phyloP scores from a whole-genome alignment of 1,140 invertebrate species.

The Camponotus vicinus region DNA sequence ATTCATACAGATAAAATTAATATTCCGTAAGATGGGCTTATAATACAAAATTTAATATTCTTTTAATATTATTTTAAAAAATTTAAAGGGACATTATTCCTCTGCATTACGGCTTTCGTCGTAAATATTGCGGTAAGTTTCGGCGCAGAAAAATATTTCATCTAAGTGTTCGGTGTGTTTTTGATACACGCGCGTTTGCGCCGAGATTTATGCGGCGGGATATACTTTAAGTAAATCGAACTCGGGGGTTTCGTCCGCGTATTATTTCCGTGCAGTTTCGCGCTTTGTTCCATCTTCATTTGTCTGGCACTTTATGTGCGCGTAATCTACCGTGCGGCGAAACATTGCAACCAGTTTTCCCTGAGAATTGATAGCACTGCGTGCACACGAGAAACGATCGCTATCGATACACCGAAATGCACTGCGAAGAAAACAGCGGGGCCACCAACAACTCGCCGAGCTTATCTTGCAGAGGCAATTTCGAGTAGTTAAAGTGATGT shows the following conservation, averaged over 20 bases:
- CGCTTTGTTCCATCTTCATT: slow-evolving; percentile 59
- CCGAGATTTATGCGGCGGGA: slow-evolving; percentile 16
- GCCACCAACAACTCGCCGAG: slow-evolving; percentile 24
- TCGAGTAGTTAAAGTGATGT: slow-evolving; percentile 54
- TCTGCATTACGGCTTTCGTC: neutral
- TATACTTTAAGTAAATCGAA: slow-evolving; percentile 42
- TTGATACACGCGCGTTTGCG: neutral
- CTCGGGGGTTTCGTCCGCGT: neutral
- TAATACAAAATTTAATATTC: no score
- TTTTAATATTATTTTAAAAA: neutral
- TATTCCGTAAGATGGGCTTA: no score
- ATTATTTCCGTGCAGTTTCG: slow-evolving; percentile 57
- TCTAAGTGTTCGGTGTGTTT: neutral
- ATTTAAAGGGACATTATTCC: neutral
- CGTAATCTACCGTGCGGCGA: slow-evolving; percentile 46
- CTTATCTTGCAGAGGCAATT: slow-evolving; percentile 53
- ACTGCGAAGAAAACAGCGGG: slow-evolving; percentile 29
- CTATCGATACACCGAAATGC: slow-evolving; percentile 53
- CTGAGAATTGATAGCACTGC: slow-evolving; percentile 40
- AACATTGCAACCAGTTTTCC: slow-evolving; percentile 50
- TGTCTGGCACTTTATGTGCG: slow-evolving; percentile 40
- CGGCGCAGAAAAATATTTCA: slow-evolving; percentile 21
- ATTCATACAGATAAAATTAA: neutral
- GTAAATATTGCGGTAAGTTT: slow-evolving; percentile 10
- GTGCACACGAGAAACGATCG: slow-evolving; percentile 45